Percentiles rank a stretch among this genome's conserved stretches.
Evolutionary conservation across 2,113 vertebrate genomes (phyloP).

Genomic region (Gracilinanus agilis): DNA sequence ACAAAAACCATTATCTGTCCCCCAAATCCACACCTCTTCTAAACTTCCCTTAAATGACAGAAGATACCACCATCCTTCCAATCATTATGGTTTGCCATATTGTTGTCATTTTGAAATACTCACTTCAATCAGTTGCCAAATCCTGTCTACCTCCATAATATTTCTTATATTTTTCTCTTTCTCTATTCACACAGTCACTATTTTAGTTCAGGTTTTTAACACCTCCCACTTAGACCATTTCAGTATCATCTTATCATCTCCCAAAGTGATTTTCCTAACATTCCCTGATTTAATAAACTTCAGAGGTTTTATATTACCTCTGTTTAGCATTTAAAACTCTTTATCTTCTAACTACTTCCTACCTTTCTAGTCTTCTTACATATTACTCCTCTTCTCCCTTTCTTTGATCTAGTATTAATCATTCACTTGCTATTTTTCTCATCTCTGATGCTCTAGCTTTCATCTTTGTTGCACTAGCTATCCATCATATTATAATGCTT

Average conservation of each 20-base stretch:
- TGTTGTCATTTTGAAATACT: not conserved
- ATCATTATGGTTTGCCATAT: not conserved
- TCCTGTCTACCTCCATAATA: not conserved
- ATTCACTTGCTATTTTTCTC: not conserved
- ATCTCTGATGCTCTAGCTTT: not conserved
- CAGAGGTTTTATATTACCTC: not conserved
- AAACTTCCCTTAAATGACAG: not conserved
- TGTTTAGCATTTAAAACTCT: not conserved
- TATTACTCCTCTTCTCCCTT: not conserved
- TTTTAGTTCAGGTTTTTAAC: not conserved
- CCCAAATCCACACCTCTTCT: not conserved
- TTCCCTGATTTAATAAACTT: not conserved
- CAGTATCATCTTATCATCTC: not conserved
- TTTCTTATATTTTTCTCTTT: not conserved
- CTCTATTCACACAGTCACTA: not conserved
- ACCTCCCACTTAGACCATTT: not conserved
- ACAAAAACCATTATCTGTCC: not conserved
- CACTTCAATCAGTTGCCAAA: not conserved
- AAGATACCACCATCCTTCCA: not conserved
- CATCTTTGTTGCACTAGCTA: not conserved
- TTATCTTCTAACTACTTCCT: not conserved
- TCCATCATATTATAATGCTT: not conserved
- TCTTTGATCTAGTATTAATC: not conserved
- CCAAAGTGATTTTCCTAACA: not conserved
- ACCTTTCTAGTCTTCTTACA: not conserved